Evolutionary conservation across 2,113 vertebrate genomes (phyloP).

Genomic region (Elachura formosa): DNA sequence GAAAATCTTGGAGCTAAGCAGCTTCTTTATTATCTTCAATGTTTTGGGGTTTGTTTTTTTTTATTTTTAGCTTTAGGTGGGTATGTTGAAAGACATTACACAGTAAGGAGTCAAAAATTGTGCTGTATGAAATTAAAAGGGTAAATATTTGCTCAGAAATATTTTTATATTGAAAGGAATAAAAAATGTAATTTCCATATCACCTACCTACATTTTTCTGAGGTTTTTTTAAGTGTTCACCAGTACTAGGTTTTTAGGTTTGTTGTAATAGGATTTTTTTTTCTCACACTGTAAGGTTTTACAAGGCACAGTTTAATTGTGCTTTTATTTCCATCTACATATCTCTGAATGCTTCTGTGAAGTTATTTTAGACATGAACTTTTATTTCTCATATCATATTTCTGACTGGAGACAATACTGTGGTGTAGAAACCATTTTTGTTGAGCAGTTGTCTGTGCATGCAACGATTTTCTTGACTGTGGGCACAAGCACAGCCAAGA

Average conservation of each 20-base stretch:
- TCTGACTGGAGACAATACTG: background rate
- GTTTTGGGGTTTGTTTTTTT: background rate
- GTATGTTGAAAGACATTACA: background rate
- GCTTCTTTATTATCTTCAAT: background rate
- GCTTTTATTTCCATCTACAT: background rate
- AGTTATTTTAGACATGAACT: background rate
- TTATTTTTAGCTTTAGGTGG: background rate
- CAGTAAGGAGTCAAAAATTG: background rate
- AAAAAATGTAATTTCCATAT: background rate
- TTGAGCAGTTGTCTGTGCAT: background rate
- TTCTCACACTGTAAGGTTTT: background rate
- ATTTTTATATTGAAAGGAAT: background rate
- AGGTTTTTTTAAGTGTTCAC: background rate
- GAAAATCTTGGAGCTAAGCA: background rate
- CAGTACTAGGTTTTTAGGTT: background rate
- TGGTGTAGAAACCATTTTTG: background rate
- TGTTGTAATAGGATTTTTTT: background rate
- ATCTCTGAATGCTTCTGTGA: background rate
- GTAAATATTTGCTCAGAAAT: background rate
- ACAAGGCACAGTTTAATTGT: background rate
- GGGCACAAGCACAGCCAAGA: background rate
- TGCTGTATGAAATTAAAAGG: background rate
- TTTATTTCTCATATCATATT: background rate
- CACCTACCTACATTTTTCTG: background rate
- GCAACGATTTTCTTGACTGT: background rate